These are phyloP conservation scores for Rhyacophila evoluta DNA, from an alignment of 2,888 invertebrate species.

Conservation along the genomic window DNA sequence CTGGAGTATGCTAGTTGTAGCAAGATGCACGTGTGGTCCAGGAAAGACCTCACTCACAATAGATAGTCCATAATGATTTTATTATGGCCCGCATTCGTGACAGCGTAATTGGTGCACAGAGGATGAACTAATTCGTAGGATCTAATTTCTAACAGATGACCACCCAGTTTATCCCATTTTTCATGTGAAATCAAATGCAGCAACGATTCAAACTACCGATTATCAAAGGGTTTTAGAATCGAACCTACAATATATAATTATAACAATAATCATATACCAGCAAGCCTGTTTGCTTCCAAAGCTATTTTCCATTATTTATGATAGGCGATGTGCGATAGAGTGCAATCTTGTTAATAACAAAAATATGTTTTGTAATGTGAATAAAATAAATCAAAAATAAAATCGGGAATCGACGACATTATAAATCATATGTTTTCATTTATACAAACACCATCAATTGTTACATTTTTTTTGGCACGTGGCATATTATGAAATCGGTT, in stretches of 20 bases:
- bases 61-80: conserved; percentile 51
- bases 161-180: conserved; percentile 44
- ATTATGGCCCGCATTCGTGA: conserved; percentile 54
- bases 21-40: conserved; percentile 53
- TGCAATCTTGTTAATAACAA: too few species aligned
- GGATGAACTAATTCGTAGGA: conserved; percentile 46
- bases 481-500: too few species aligned
- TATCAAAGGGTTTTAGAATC: conserved; percentile 15
- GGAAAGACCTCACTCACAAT: conserved; percentile 40
- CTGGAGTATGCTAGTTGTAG: not conserved
- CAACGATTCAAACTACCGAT: not conserved
- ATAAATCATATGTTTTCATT: too few species aligned
- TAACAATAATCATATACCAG: not conserved
- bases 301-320: too few species aligned
- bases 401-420: too few species aligned
- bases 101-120: conserved; percentile 53
- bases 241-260: not conserved
- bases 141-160: conserved; percentile 46
- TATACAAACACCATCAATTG: too few species aligned
- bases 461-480: too few species aligned
- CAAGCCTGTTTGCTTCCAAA: not conserved
- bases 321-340: too few species aligned
- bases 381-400: too few species aligned
- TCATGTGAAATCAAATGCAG: conserved; percentile 25
- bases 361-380: too few species aligned